phyloP scores from a whole-genome alignment of 2,888 invertebrate genomes.

The Axea sp. region DNA sequence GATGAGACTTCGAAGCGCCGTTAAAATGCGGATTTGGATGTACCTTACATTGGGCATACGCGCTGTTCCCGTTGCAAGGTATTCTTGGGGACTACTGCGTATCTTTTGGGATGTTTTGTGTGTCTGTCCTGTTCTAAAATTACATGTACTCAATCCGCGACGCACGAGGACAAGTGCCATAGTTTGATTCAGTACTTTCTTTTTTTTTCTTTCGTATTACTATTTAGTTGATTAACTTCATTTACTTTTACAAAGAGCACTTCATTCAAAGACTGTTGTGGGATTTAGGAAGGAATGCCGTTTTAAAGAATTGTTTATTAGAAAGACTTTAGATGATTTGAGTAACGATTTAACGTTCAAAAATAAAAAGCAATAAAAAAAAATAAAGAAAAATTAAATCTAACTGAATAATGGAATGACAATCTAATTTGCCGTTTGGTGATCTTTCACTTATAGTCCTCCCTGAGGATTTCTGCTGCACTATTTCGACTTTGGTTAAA shows the following conservation, averaged over 20 bases:
- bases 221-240: slow-evolving; percentile 9
- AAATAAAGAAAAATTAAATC: slow-evolving; percentile 14
- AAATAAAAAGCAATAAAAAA: slow-evolving; percentile 4
- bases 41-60: slow-evolving; percentile 77
- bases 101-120: slow-evolving; percentile 76
- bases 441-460: slow-evolving; percentile 80
- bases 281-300: slow-evolving; percentile 11
- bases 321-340: background rate
- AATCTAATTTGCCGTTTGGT: slow-evolving; percentile 79
- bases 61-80: slow-evolving; percentile 79
- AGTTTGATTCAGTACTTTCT: slow-evolving; percentile 11
- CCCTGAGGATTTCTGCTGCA: slow-evolving; percentile 70
- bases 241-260: slow-evolving; percentile 17
- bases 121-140: slow-evolving; percentile 63
- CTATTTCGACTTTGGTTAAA: slow-evolving; percentile 40
- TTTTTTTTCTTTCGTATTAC: background rate
- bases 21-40: slow-evolving; percentile 75
- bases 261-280: slow-evolving; percentile 12
- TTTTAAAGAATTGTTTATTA: slow-evolving; percentile 18
- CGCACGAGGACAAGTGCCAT: slow-evolving; percentile 31
- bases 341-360: slow-evolving; percentile 1
- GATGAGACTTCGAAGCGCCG: slow-evolving; percentile 77
- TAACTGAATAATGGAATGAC: slow-evolving; percentile 12
- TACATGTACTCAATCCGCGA: slow-evolving; percentile 18
- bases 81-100: slow-evolving; percentile 77